A percentile compares a stretch with the other conserved stretches of the same genome.
phyloP scores from a whole-genome alignment of 2,888 invertebrate genomes.

The Drosophila pseudotakahashii region DNA sequence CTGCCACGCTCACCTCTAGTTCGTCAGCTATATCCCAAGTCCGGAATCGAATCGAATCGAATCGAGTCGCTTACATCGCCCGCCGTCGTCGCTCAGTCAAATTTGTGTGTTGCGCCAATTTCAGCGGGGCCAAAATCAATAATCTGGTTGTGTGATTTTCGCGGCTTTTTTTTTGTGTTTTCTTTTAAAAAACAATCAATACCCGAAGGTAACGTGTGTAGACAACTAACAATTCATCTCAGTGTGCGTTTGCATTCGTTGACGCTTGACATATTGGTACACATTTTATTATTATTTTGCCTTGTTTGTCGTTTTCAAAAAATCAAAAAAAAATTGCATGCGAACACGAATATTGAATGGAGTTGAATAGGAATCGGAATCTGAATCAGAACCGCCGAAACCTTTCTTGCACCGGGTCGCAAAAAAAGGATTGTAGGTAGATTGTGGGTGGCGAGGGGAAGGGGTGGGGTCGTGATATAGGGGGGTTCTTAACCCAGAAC shows the following conservation, averaged over 20 bases:
- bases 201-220: slow-evolving; percentile 78
- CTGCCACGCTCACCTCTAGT: neutral
- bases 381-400: neutral
- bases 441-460: neutral
- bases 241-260: slow-evolving; percentile 75
- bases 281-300: slow-evolving; percentile 66
- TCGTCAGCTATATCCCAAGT: slow-evolving; percentile 10
- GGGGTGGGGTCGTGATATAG: neutral
- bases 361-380: slow-evolving; percentile 5
- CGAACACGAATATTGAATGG: slow-evolving; percentile 4
- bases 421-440: slow-evolving; percentile 2
- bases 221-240: slow-evolving; percentile 62
- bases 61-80: slow-evolving; percentile 27
- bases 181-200: slow-evolving; percentile 76
- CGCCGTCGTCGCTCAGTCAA: slow-evolving; percentile 21
- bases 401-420: slow-evolving; percentile 1
- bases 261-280: slow-evolving; percentile 78
- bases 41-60: slow-evolving; percentile 8
- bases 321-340: slow-evolving; percentile 33
- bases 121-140: slow-evolving; percentile 73
- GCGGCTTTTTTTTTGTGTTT: slow-evolving; percentile 75
- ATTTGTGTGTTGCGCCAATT: slow-evolving; percentile 26
- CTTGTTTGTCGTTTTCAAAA: slow-evolving; percentile 23
- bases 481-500: slow-evolving; percentile 29
- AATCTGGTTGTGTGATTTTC: slow-evolving; percentile 76